Evolutionary conservation across 2,113 vertebrate species (phyloP).

Genomic region (Diadophis punctatus): DNA sequence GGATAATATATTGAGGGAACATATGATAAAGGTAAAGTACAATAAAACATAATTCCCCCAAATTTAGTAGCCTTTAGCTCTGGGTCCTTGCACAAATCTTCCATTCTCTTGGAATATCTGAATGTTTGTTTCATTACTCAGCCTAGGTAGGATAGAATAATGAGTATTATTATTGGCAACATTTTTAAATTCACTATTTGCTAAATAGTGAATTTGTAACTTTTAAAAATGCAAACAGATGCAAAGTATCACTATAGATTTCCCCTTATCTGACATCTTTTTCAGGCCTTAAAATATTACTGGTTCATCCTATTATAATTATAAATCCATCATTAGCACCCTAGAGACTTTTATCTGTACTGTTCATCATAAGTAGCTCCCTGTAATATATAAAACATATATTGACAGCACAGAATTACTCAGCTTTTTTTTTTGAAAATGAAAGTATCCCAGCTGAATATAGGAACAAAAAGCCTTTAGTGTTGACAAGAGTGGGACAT

Average conservation of each 20-base stretch:
- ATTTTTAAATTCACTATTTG: neutral
- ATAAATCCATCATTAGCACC: neutral
- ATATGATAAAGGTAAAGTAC: neutral
- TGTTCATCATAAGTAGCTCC: neutral
- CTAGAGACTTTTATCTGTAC: neutral
- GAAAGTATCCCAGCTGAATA: neutral
- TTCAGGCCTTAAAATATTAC: neutral
- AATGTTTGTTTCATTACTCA: neutral
- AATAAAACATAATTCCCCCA: neutral
- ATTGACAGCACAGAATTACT: neutral
- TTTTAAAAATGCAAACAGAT: neutral
- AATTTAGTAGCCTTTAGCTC: neutral
- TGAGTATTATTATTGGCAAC: neutral
- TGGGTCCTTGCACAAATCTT: neutral
- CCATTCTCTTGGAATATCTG: neutral
- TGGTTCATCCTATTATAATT: neutral
- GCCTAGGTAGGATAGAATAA: too few relatives aligned
- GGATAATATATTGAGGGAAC: neutral
- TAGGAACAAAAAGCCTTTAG: neutral
- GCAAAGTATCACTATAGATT: neutral
- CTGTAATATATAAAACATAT: neutral
- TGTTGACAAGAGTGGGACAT: accelerated
- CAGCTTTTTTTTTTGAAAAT: neutral
- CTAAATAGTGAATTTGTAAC: neutral
- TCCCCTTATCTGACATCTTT: neutral